Percentiles rank a stretch among this genome's conserved stretches.
Evolutionary conservation across 1,140 invertebrate species (phyloP).

Genomic region (Lanistes nyassanus): DNA sequence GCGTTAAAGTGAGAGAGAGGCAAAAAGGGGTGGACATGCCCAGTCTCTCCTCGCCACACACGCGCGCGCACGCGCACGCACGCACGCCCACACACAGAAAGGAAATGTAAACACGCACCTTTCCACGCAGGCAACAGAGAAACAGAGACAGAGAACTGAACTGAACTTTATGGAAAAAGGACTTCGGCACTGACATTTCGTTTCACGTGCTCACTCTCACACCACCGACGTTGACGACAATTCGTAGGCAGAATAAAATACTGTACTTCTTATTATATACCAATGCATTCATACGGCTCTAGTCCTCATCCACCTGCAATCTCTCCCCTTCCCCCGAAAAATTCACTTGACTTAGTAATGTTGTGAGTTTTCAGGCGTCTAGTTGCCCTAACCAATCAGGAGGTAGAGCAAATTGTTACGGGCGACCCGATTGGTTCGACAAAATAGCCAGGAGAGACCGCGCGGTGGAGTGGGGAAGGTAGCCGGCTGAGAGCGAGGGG

Average conservation of each 20-base stretch:
- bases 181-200: neutral
- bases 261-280: neutral
- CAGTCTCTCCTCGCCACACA: neutral
- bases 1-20: too few relatives aligned
- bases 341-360: too few relatives aligned
- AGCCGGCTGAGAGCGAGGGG: too few relatives aligned
- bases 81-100: constrained; percentile 1
- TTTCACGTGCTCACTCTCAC: neutral
- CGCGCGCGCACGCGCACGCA: neutral
- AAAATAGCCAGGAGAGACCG: too few relatives aligned
- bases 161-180: neutral
- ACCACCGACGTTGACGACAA: neutral
- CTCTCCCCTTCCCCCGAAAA: too few relatives aligned
- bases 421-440: too few relatives aligned
- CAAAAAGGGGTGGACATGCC: too few relatives aligned
- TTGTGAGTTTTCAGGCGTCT: too few relatives aligned
- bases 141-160: neutral
- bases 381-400: too few relatives aligned
- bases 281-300: neutral
- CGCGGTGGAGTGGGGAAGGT: too few relatives aligned
- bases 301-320: too few relatives aligned
- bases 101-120: neutral
- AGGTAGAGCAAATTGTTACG: too few relatives aligned
- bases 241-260: neutral
- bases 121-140: neutral